Evolutionary conservation across 2,888 invertebrate species (phyloP), one percentile per base, ranked within the genome.

Genomic region (Drosophila sordidapex): DNA sequence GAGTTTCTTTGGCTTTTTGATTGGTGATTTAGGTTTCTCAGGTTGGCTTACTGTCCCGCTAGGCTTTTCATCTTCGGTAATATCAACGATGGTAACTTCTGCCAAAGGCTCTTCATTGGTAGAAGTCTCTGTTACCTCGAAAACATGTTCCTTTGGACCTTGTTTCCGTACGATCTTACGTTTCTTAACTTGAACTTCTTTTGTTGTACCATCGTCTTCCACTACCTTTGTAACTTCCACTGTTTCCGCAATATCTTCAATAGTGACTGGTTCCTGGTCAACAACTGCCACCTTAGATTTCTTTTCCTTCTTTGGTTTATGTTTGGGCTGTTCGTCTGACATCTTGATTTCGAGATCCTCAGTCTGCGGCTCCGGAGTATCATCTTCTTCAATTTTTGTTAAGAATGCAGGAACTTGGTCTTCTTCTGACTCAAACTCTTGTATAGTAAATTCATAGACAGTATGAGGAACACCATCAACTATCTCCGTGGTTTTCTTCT

Each of bases 211-310:
- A 60, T 91, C 91, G 4, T 88, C 84, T 6, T 79, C 70, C 43
- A 91, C 91, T 21, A 90, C 83, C 18, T 83, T 67, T 40, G 85
- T 74, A 5, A 85, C 77, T 70, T 87, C 76, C 0, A 92, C 90
- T 7, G 89, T 91, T 79, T 93, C 89, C 0, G 61, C 76, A 10
- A 85, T 64, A 27, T 84, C 80, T 70, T 83, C 61, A 38, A 86
- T 64, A 27, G 36, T 58, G n/a, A 85, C 61, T 52, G 83, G 76
- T n/a, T 70, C 63, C 18, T 70, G 46, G 3, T 93, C 93, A 35
- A 91, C 77, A 67, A 94, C 93, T 76, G 93, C 74, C 66, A 94
- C 93, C 81, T 94, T 94, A 10, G 94, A 78, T 70, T 90, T 92
- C 2, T 87, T 88, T 7, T 93, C 90, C 85, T 13, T 91, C 61